Base-by-base conservation (phyloP, 2,113 vertebrate genomes). In the Python bivittatus region DNA sequence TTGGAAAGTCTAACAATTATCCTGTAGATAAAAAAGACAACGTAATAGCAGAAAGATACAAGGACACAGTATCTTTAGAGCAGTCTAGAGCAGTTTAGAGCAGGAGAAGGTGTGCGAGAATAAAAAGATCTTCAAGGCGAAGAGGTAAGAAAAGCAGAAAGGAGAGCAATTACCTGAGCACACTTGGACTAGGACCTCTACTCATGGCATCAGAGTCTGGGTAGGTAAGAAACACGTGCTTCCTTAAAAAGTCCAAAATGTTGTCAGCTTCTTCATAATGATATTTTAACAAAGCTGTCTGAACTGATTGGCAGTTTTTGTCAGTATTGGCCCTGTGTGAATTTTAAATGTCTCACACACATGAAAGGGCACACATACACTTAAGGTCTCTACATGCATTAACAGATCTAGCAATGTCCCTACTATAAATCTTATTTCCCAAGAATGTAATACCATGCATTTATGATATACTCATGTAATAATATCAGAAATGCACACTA, bases 391-490 rank as follows among this genome's bases (percentile, higher is more conserved):
- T n/a, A 86, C 91, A 89, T 86, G 64, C 54, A 93, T 91, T 95
- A 94, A 95, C 72, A 93, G 95, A 89, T 72, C 44, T 53, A 72
- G 42, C 9, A 93, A 0, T 89, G 15, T 53, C 10, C 52, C 27
- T 13, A 4, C 94, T 95, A 6, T 86, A 54, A 95, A 25, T 92
- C 88, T 56, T 88, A 68, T 93, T 92, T 11, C 54, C 0, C 58
- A 94, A 87, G 10, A 94, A 89, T 88, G 88, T 92, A 57, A 90
- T 33, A 79, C 94, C 87, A 15, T 13, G 27, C 42, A 89, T 42
- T 87, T 91, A 91, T 94, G 90, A 85, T 57, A 1, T 60, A 4
- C 11, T 57, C 22, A 93, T 20, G 53, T 5, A 90, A 83, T 93
- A 90, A 64, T 92, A 92, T 27, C 25, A 85, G 4, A 91, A 8